These are phyloP conservation scores for Saguinus oedipus DNA, from an alignment of 2,797 vertebrate species.

Conservation along the genomic window DNA sequence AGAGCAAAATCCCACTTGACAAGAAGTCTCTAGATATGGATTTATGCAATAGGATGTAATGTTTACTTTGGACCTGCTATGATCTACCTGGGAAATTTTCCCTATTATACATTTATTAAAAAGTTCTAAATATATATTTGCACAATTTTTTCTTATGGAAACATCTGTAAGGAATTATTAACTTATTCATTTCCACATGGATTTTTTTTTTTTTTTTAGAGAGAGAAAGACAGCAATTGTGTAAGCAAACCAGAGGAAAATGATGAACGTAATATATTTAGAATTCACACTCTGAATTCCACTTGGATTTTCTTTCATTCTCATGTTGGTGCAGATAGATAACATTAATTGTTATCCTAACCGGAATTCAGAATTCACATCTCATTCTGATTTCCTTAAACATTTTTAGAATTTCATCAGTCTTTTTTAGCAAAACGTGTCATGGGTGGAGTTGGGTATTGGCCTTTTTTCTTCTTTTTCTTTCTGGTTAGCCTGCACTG, in stretches of 20 bases:
- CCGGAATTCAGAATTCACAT: neutral
- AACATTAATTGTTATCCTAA: neutral
- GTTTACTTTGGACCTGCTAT: constrained; percentile 58
- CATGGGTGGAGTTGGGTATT: neutral
- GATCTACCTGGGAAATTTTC: constrained; percentile 57
- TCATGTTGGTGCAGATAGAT: neutral
- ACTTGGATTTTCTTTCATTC: neutral
- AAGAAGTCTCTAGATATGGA: constrained; percentile 44
- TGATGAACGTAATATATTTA: neutral
- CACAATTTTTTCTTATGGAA: constrained; percentile 31
- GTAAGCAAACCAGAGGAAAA: constrained; percentile 10
- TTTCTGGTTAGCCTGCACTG: constrained; percentile 69
- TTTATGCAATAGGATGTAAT: constrained; percentile 52
- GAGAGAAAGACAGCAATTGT: neutral
- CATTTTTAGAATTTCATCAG: neutral
- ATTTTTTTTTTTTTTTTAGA: constrained; percentile 15
- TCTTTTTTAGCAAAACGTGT: neutral
- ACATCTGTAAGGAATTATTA: constrained; percentile 41
- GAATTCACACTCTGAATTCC: neutral
- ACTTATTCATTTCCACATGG: constrained; percentile 19
- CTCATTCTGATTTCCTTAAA: constrained; percentile 1
- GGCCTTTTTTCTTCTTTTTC: constrained; percentile 36
- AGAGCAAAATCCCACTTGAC: neutral
- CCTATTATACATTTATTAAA: constrained; percentile 6
- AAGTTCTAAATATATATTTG: constrained; percentile 42